phyloP scores from a whole-genome alignment of 2,888 invertebrate genomes.

The Branchellion lobata region DNA sequence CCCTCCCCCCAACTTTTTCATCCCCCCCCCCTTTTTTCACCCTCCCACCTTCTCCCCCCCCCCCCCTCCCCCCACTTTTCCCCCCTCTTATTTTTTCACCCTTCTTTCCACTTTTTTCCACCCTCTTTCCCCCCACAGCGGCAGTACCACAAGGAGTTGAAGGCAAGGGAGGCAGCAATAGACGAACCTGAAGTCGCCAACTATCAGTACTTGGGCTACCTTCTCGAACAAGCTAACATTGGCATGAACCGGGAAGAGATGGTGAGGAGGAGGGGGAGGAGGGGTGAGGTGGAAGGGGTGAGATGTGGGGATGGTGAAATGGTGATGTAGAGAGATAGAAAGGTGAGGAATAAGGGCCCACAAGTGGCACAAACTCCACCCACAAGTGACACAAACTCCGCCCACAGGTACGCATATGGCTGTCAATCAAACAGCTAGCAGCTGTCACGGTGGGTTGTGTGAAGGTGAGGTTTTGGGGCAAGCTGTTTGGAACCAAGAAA shows the following conservation, averaged over 20 bases:
- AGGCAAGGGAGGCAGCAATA: neutral
- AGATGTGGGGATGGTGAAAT: no score
- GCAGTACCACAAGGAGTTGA: neutral
- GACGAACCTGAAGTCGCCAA: slow-evolving; percentile 5
- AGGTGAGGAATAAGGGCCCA: no score
- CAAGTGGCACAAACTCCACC: no score
- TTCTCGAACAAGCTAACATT: slow-evolving; percentile 18
- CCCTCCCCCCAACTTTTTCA: no score
- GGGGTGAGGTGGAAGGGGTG: no score
- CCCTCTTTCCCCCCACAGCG: neutral
- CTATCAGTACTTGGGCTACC: slow-evolving; percentile 8
- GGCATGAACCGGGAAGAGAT: slow-evolving; percentile 36
- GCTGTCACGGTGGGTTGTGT: neutral
- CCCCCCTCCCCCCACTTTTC: no score
- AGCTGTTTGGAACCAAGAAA: slow-evolving; percentile 75
- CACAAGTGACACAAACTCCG: no score
- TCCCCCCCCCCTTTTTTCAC: no score
- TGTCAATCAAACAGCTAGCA: slow-evolving; percentile 28
- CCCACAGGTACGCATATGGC: slow-evolving; percentile 30
- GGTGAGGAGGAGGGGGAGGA: neutral
- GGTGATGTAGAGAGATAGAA: no score
- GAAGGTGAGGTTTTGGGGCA: slow-evolving; percentile 76
- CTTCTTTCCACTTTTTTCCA: no score
- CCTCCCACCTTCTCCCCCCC: no score
- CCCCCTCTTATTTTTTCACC: no score